These are phyloP conservation scores for Drosophila cyrtoloma DNA, from an alignment of 2,888 invertebrate species.

Conservation along the genomic window DNA sequence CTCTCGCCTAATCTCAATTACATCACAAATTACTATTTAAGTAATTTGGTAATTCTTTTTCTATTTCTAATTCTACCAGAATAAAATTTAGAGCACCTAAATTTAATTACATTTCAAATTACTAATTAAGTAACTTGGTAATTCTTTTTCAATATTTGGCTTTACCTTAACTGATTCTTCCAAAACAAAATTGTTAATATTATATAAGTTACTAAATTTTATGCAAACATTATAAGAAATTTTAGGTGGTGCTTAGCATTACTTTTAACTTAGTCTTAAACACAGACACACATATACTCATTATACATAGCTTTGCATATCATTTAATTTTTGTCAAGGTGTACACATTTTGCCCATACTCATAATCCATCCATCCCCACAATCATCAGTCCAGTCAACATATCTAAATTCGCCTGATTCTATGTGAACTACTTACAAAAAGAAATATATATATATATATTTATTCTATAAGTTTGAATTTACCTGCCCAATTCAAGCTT, in stretches of 20 bases:
- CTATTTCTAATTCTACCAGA: not conserved
- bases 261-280: conserved; percentile 6
- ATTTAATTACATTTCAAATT: not conserved
- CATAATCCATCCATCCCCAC: not conserved
- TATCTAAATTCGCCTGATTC: not conserved
- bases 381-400: not conserved
- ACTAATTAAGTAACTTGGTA: not conserved
- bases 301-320: not conserved
- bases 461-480: not conserved
- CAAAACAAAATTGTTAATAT: not conserved
- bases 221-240: not conserved
- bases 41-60: not conserved
- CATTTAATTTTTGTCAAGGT: not conserved
- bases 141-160: not conserved
- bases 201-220: not conserved
- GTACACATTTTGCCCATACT: not conserved
- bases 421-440: not conserved
- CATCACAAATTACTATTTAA: not conserved
- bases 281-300: conserved; percentile 6
- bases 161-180: not conserved
- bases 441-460: not conserved
- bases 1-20: not conserved
- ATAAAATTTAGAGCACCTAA: not conserved
- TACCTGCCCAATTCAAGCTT: not conserved
- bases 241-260: not conserved